Evolutionary conservation across 2,888 invertebrate genomes (phyloP).

Genomic region (Halictus ligatus): DNA sequence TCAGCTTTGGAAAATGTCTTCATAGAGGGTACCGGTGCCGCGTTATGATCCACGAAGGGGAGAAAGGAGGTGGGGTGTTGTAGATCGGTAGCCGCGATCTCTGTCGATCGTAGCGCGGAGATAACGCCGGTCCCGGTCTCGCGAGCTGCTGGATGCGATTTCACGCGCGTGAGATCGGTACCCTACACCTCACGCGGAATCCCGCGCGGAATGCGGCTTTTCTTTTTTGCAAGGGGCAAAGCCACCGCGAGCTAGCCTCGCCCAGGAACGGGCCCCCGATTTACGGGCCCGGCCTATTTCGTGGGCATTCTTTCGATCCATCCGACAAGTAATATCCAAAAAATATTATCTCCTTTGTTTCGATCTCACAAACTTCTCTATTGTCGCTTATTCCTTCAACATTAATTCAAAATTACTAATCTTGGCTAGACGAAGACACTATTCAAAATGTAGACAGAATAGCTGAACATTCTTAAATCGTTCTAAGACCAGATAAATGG

Average conservation of each 20-base stretch:
- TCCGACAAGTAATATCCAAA: background rate
- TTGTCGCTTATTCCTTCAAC: background rate
- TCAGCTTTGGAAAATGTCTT: conserved; percentile 53
- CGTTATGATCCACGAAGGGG: conserved; percentile 2
- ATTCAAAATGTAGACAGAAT: too few relatives aligned
- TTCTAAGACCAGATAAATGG: too few relatives aligned
- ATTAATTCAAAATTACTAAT: background rate
- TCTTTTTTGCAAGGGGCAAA: conserved; percentile 56
- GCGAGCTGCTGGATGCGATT: conserved; percentile 63
- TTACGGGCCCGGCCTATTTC: conserved; percentile 39
- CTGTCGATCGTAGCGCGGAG: conserved; percentile 57
- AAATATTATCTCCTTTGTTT: background rate
- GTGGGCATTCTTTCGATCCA: background rate
- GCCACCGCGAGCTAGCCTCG: conserved; percentile 53
- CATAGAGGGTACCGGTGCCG: conserved; percentile 13
- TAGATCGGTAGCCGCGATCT: conserved; percentile 63
- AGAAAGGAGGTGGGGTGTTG: background rate
- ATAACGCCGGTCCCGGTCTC: conserved; percentile 42
- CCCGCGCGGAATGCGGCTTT: conserved; percentile 66
- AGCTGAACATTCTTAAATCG: too few relatives aligned
- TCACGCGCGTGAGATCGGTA: conserved; percentile 69
- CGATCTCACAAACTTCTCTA: background rate
- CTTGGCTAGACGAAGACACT: background rate
- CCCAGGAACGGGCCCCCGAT: conserved; percentile 53
- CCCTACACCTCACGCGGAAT: conserved; percentile 63